Evolutionary conservation across 2,888 invertebrate species (phyloP).

Genomic region (Lithophane ornitopus): DNA sequence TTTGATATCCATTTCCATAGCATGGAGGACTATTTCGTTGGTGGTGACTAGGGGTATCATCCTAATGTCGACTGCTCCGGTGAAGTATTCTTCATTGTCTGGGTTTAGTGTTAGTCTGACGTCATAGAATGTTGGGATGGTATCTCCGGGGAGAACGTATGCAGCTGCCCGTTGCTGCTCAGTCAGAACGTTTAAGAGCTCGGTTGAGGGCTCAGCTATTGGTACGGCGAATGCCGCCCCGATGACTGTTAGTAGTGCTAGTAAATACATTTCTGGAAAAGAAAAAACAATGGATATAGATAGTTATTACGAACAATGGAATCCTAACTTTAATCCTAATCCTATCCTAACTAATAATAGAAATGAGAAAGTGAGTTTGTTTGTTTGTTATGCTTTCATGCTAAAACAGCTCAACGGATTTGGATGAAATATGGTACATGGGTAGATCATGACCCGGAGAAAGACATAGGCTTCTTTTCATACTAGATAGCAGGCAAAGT

Average conservation of each 20-base stretch:
- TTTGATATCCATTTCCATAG: slow-evolving; percentile 83
- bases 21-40: slow-evolving; percentile 83
- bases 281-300: slow-evolving; percentile 4
- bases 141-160: slow-evolving; percentile 89
- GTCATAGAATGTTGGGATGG: slow-evolving; percentile 89
- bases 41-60: slow-evolving; percentile 75
- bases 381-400: too few relatives aligned
- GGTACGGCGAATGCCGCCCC: slow-evolving; percentile 76
- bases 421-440: too few relatives aligned
- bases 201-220: slow-evolving; percentile 63
- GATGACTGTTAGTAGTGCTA: slow-evolving; percentile 76
- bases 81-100: slow-evolving; percentile 79
- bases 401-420: too few relatives aligned
- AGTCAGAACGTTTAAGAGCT: slow-evolving; percentile 42
- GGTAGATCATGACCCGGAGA: too few relatives aligned
- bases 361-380: too few relatives aligned
- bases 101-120: slow-evolving; percentile 88
- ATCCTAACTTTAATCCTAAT: too few relatives aligned
- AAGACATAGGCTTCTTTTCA: too few relatives aligned
- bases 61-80: slow-evolving; percentile 85
- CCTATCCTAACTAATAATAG: too few relatives aligned
- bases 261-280: slow-evolving; percentile 84
- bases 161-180: slow-evolving; percentile 65
- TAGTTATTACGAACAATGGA: not conserved
- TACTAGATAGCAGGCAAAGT: too few relatives aligned